Base-by-base conservation (phyloP, 2,888 invertebrate genomes). In the Caenorhabditis sp. region DNA sequence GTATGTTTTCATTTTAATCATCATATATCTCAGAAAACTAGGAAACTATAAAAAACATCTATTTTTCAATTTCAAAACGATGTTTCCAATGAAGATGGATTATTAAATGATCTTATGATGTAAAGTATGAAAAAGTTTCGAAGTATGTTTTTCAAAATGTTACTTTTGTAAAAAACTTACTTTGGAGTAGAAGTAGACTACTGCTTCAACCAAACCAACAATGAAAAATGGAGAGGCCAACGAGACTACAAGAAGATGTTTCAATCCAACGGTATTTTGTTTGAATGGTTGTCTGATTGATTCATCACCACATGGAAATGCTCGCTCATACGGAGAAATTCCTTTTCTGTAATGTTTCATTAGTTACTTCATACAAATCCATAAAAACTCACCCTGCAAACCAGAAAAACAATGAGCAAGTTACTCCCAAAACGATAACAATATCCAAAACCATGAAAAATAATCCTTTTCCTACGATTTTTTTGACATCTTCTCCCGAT, bases 271-370 rank as follows among this genome's bases (percentile, higher is more conserved):
- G 0, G 90, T 89, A 66, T 88, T 88, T 8, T 83, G 82, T 83
- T 92, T 92, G 89, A 92, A 94, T 1, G 96, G 96, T 88, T 96
- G 94, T 86, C 91, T 92, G 59, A 97, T 91, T 61, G 93, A 93
- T 87, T 94, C 93, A 90, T 97, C 97, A 88, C 94, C 92, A 90
- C 97, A 97, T 90, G 93, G 95, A 90, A 96, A 95, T 43, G 97
- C 96, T 75, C 95, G 87, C 57, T 81, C 76, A 21, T 67, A 70
- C 1, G 85, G 84, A 20, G 75, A 63, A 10, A 84, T 75, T 43
- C 79, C 76, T 27, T 71, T 73, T 50, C 82, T 82, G 56, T 12
- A 60, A 23, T 31, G 23, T 10, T 59, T 17, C 27, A 26, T 27
- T 5, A n/a, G n/a, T n/a, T n/a, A n/a, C 20, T 12, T 27, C 8